Base-by-base conservation (phyloP, 1,140 invertebrate species). In the Drosophila watanabei region DNA sequence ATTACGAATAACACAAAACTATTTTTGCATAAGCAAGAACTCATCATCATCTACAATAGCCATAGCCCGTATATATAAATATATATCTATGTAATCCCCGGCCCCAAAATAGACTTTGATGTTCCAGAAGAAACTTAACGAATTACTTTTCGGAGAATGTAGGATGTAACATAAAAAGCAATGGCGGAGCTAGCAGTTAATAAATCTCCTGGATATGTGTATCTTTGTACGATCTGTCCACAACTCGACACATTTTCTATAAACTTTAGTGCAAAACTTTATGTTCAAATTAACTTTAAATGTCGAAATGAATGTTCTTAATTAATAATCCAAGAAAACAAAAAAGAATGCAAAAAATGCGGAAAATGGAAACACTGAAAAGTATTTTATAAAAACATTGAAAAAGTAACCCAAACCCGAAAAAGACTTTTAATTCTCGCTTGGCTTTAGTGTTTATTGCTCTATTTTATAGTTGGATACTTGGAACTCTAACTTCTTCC, bases 261-360 rank as follows among this genome's bases (percentile, higher is more conserved):
- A 52, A 68, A 79, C 78, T 88, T 88, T 88, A 89, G 84, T 88
- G 85, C 86, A 88, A 85, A 83, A 89, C 65, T 88, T 88, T 88
- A 89, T 90, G 84, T 89, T 89, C 81, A 88, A 88, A 88, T 88
- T 88, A 88, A 89, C 78, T 81, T 89, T 81, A 85, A 89, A 88
- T 88, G 81, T 88, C 84, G 84, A 88, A 88, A 89, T 88, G 84
- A 88, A 89, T 88, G 86, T 88, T 89, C 85, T 89, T 75, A 89
- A 85, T 89, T 75, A 89, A 85, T 89, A 89, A 89, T 80, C 80
- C 59, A 72, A 88, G 48, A 79, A 82, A 79, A 71, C 60, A 68
- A 48, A 66, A 57, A 46, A 11, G 37, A 45, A 68, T 35, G 9
- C n/a, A 46, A 35, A 68, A 59, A 43, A 69, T 16, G 43, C 30